These are phyloP conservation scores for Syrrhaptes paradoxus DNA, from an alignment of 2,113 vertebrate genomes.

Conservation along the genomic window DNA sequence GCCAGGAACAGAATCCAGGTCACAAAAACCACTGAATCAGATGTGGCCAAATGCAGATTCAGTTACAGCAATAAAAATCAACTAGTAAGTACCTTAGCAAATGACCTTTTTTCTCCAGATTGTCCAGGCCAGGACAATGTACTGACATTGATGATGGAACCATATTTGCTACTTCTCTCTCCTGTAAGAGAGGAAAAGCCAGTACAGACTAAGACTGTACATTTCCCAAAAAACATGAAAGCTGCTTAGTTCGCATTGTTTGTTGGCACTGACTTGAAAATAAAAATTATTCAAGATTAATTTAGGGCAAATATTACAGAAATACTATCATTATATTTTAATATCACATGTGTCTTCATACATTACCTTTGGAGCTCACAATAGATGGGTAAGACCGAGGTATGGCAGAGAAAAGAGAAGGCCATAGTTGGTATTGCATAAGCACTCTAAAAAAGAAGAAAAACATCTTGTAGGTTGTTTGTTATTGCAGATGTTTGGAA, in stretches of 20 bases:
- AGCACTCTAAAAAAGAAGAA: slow-evolving; percentile 82
- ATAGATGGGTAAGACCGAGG: slow-evolving; percentile 94
- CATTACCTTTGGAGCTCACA: slow-evolving; percentile 87
- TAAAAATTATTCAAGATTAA: background rate
- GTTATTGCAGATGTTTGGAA: background rate
- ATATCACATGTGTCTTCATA: background rate
- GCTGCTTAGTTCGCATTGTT: background rate
- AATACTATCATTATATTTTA: background rate
- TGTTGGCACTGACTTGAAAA: background rate
- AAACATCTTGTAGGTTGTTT: background rate
- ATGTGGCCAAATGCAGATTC: background rate
- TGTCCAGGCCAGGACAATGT: background rate
- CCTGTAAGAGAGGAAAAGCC: slow-evolving; percentile 8
- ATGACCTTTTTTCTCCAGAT: background rate
- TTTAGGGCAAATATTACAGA: background rate
- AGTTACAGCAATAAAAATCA: background rate
- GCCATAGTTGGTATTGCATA: slow-evolving; percentile 96
- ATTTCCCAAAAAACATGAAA: background rate
- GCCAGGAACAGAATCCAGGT: background rate
- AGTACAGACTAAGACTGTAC: background rate
- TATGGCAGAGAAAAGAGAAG: slow-evolving; percentile 99
- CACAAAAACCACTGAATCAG: background rate
- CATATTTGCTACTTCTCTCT: background rate
- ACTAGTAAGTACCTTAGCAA: background rate
- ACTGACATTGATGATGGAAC: background rate